These are phyloP conservation scores for Edolisoma coerulescens DNA, from an alignment of 2,113 vertebrate genomes.

Conservation along the genomic window DNA sequence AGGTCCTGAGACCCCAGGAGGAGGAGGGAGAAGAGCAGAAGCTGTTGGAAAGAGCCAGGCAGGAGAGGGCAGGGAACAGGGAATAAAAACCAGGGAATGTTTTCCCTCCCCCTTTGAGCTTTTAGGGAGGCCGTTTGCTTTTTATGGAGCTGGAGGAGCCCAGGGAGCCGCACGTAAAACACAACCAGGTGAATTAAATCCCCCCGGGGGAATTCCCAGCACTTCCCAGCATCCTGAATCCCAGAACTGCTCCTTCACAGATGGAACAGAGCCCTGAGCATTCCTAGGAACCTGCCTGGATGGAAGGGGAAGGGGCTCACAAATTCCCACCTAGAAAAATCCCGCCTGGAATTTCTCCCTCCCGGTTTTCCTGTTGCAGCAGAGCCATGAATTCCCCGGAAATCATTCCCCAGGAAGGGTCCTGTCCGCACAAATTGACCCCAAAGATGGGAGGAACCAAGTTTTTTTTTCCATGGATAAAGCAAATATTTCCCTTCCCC, in stretches of 20 bases:
- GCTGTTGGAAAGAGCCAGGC: not conserved
- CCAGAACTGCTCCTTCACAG: not conserved
- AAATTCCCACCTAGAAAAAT: not conserved
- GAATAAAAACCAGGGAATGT: not conserved
- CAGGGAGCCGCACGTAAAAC: not conserved
- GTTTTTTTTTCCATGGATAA: not conserved
- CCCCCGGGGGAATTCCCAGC: not conserved
- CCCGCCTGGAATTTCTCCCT: not conserved
- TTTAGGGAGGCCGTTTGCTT: not conserved
- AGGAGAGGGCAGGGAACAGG: accelerated
- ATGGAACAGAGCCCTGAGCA: not conserved
- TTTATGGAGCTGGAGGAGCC: not conserved
- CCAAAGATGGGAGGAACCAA: accelerated
- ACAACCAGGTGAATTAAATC: not conserved
- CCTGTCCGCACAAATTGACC: not conserved
- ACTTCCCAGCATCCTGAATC: not conserved
- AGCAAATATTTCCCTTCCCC: not conserved
- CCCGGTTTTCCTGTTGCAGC: not conserved
- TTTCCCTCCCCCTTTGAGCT: not conserved
- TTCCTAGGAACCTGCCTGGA: accelerated
- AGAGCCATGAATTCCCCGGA: not conserved
- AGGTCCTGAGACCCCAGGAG: not conserved
- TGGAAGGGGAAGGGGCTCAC: accelerated
- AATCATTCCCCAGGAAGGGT: not conserved
- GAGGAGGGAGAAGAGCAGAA: not conserved